These are phyloP conservation scores for Micropoecilia bifurca DNA, from an alignment of 2,797 vertebrate species.

Conservation along the genomic window DNA sequence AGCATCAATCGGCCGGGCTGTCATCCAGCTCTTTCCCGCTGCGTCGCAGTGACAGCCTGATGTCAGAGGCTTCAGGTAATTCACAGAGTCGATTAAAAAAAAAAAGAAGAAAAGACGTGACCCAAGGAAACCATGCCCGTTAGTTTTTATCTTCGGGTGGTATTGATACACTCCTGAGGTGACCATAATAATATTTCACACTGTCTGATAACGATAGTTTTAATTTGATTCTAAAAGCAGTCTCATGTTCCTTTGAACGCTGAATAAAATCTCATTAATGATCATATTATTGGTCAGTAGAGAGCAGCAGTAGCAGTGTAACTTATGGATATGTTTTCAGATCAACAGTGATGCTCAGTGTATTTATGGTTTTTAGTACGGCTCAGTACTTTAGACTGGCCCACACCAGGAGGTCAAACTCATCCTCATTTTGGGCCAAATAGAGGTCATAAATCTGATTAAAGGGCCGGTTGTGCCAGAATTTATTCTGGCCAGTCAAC, in stretches of 20 bases:
- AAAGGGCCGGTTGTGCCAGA: too few species aligned
- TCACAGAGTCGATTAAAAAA: conserved; percentile 15
- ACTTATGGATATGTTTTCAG: background rate
- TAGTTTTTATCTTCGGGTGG: background rate
- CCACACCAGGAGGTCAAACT: too few species aligned
- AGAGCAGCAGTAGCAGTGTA: background rate
- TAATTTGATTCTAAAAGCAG: background rate
- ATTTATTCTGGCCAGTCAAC: too few species aligned
- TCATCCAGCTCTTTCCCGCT: conserved; percentile 81
- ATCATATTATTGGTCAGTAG: background rate
- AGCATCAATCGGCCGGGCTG: conserved; percentile 76
- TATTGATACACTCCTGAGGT: background rate
- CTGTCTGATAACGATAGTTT: background rate
- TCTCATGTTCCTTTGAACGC: background rate
- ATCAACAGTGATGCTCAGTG: background rate
- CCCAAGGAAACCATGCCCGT: background rate
- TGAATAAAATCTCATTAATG: background rate
- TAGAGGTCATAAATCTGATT: too few species aligned
- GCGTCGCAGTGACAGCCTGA: conserved; percentile 84
- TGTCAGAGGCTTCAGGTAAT: conserved; percentile 90
- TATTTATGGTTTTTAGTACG: background rate
- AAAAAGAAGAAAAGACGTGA: background rate
- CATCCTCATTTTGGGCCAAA: too few species aligned
- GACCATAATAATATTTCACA: background rate
- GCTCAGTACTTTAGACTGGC: background rate